Conservation (phyloP, 2,113 vertebrate species). For the Caracal caracal region DNA sequence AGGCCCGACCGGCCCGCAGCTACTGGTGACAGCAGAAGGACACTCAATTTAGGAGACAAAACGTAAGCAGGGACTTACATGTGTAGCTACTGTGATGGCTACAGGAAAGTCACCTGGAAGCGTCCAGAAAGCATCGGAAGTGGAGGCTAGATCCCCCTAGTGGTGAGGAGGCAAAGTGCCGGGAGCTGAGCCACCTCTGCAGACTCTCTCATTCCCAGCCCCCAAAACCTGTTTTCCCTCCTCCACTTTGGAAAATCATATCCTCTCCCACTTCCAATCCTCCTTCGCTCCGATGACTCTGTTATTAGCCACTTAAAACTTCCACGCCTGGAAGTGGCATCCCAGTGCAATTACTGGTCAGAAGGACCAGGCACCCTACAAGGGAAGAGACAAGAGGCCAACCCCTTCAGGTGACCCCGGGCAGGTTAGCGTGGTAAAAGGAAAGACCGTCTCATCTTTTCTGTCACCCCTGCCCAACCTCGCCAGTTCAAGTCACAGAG, state of each 20-base stretch:
- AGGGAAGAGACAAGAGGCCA: background rate
- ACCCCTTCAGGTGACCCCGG: background rate
- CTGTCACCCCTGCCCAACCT: background rate
- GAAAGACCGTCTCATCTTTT: background rate
- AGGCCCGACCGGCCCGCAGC: background rate
- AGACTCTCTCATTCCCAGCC: accelerated
- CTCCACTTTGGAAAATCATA: background rate
- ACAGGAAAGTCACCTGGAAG: no score
- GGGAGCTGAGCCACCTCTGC: background rate
- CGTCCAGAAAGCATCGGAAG: accelerated
- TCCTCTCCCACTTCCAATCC: background rate
- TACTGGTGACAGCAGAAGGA: no score
- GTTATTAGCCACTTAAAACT: background rate
- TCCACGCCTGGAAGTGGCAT: background rate
- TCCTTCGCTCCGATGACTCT: background rate
- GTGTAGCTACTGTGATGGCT: background rate
- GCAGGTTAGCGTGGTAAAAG: background rate
- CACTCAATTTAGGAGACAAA: background rate
- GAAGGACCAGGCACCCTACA: background rate
- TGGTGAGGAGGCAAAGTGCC: background rate
- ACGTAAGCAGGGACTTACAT: no score
- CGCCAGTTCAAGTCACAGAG: background rate
- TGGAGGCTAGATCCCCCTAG: background rate
- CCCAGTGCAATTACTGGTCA: background rate
- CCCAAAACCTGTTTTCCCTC: background rate